A percentile compares a stretch with the other conserved stretches of the same genome.
Conservation (phyloP, 2,888 invertebrate species). For the Gymnocheta viridis region DNA sequence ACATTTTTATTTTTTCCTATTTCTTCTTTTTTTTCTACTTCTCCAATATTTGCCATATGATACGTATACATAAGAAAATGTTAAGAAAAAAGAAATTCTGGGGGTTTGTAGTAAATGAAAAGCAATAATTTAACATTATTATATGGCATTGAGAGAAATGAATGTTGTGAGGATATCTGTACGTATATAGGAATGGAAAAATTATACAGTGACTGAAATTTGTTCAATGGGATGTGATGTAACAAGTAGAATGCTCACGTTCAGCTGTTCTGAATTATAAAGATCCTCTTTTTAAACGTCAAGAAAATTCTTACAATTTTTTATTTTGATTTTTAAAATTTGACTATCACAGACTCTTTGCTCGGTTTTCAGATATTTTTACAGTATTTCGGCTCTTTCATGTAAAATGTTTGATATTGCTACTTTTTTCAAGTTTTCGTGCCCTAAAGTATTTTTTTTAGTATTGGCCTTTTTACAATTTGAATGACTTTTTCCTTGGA, state of each 20-base stretch:
- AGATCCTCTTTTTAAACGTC: no score
- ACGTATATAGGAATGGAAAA: not conserved
- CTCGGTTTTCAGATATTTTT: no score
- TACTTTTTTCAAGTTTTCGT: no score
- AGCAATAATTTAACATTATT: constrained; percentile 68
- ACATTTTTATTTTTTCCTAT: constrained; percentile 28
- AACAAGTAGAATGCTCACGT: not conserved
- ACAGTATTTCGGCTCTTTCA: no score
- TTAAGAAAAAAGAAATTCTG: constrained; percentile 29
- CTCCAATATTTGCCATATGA: constrained; percentile 1
- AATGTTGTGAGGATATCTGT: not conserved
- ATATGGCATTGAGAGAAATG: constrained; percentile 36
- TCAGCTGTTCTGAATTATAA: no score
- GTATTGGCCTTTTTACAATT: no score
- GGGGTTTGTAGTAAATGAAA: constrained; percentile 61
- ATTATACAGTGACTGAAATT: not conserved
- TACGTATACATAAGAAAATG: not conserved
- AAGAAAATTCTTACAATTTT: no score
- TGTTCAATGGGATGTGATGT: not conserved
- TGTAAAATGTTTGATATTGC: no score
- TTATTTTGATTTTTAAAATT: no score
- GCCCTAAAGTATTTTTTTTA: no score
- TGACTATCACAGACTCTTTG: no score
- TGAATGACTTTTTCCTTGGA: no score
- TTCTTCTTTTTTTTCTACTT: constrained; percentile 20